Base-by-base conservation (phyloP, 2,113 vertebrate species). In the Tachysurus vachellii region DNA sequence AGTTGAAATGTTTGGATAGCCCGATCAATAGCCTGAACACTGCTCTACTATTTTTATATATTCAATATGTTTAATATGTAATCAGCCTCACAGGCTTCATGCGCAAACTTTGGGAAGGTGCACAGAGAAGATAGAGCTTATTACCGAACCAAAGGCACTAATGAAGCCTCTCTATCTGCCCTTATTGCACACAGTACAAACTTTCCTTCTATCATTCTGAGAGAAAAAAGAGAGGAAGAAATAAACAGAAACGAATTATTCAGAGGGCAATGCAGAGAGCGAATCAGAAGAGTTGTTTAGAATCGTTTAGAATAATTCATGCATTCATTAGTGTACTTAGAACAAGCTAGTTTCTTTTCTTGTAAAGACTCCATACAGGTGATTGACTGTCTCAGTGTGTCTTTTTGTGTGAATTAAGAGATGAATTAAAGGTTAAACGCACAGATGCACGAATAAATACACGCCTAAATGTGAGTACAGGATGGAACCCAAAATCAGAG, bases 91-190 rank as follows among this genome's bases (percentile, higher is more conserved):
- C 90, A 91, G 92, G 93, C 92, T 75, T 88, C 89, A 88, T 85
- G 90, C 89, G 89, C 90, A 92, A 85, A 92, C 93, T 91, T 90
- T 88, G 88, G 31, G 92, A 94, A 94, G 93, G 94, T 95, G 95
- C 90, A 70, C 89, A 21, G 23, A 66, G 88, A 89, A 94, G 94
- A 95, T 95, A 95, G 91, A 94, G 91, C 89, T 93, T 90, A 91
- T 90, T 91, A 92, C 91, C 90, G 75, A 87, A 88, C 83, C 80
- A 89, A 88, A 76, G 83, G 85, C 88, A 19, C 89, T 90, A 90
- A 90, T 91, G 85, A 88, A 85, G 82, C 62, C 80, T 76, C 73
- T 84, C 76, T 26, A 73, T 64, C 87, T 82, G 87, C 85, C 85
- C 89, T 83, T 75, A 87, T 68, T 80, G 70, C 89, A 81, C 80